Base-by-base conservation (phyloP, 2,888 invertebrate genomes). In the Pyralis farinalis region DNA sequence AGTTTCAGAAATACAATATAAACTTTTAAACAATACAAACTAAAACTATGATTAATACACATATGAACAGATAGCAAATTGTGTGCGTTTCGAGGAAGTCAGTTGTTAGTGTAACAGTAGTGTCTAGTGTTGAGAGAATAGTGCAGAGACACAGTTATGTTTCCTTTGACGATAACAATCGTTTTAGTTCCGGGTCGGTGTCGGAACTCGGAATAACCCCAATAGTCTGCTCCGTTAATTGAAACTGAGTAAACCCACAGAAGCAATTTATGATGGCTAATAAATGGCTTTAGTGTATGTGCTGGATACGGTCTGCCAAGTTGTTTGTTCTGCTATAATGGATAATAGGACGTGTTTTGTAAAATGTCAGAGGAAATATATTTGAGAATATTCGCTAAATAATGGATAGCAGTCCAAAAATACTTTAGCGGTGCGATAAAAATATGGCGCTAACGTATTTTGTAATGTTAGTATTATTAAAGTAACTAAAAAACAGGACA, bases 191-290 rank as follows among this genome's bases (percentile, higher is more conserved):
- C 50, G 47, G 52, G 51, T 47, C 51, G 51, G 55, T 53, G 50
- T 59, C 58, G 45, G 55, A 54, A 50, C 51, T 59, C 58, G 44
- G 55, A 54, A 50, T 49, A 58, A 54, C 51, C 55, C 55, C 55
- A 61, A 60, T 65, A 65, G 56, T 49, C 46, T 49, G 53, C 42
- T 47, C 46, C 35, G 49, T 46, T 53, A 57, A 70, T 76, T 76
- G 74, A 73, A 69, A 68, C 68, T 57, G 65, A 71, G 71, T 65
- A 68, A 74, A 70, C 73, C 67, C 63, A 40, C 69, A 61, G 57
- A 64, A 61, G 60, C 74, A 71, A 76, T 76, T 73, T 76, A 75
- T 73, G 71, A 70, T 59, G 58, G 65, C 67, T 69, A 64, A 65
- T 64, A 71, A 71, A 68, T 63, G 59, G 55, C 45, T 56, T 38